Evolutionary conservation across 2,888 invertebrate genomes (phyloP), one percentile per base, ranked within the genome.

Genomic region (Euspilapteryx auroguttella): DNA sequence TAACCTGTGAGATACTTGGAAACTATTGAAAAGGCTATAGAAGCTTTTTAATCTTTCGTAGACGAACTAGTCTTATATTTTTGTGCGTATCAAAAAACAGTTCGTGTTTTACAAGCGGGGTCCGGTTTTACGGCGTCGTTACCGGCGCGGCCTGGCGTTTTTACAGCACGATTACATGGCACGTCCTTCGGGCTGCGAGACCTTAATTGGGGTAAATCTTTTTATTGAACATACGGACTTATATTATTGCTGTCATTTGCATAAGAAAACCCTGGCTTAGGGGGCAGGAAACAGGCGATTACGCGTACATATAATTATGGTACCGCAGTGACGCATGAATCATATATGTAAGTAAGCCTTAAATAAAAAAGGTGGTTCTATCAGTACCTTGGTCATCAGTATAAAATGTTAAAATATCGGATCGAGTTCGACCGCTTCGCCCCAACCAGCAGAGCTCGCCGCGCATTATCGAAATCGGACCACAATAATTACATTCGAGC

Each of bases 401-500:
- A 65, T 66, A 59, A 58, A 66, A 68, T 59, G 69, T 69, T 63
- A 62, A 71, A 69, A 68, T 63, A 53, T 58, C 17, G 17, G 8
- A 65, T 59, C 56, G 58, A 17, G 56, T 64, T 57, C 59, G 61
- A 64, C 52, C 49, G 50, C 41, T 43, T 51, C 54, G 64, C 63
- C 66, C 51, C 64, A 68, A 64, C 51, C 50, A 47, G 42, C 40
- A 58, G 55, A 56, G 59, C 64, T 58, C 63, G 58, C 54, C 44
- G 54, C 56, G 56, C 61, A 69, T 69, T 69, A 71, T 71, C 69
- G 66, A 57, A 68, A 68, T 61, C 68, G 61, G 53, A 63, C 69
- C 65, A 57, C 69, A 64, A 57, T 69, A 69, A 73, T 73, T 71
- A 73, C 71, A 71, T 65, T 62, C 61, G 57, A 53, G 51, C 53